Conservation (phyloP, 2,113 vertebrate species). For the Oophaga pumilio region DNA sequence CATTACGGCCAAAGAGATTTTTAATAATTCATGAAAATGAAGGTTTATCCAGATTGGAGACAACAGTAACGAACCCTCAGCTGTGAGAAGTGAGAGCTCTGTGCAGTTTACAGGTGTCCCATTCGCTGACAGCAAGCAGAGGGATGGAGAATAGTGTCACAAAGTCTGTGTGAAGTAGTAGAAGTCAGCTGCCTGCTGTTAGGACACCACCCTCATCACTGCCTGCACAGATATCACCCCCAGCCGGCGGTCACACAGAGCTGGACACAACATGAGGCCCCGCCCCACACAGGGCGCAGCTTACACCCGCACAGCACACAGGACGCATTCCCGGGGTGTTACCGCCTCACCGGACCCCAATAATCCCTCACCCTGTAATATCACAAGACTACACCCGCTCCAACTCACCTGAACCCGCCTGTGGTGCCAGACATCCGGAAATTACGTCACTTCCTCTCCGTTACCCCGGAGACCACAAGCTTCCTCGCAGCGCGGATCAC, state of each 20-base stretch:
- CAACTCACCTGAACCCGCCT: conserved; percentile 5
- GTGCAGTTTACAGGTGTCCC: too few species aligned
- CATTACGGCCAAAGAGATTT: too few species aligned
- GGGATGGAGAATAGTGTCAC: not conserved
- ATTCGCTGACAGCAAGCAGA: not conserved
- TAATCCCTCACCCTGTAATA: not conserved
- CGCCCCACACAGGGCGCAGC: not conserved
- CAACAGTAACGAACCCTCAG: not conserved
- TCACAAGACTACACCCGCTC: not conserved
- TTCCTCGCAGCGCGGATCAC: not conserved
- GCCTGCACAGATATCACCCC: too few species aligned
- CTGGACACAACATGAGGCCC: not conserved
- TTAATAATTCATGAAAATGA: not conserved
- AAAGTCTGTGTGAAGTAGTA: not conserved
- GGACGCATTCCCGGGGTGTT: not conserved
- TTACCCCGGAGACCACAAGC: conserved; percentile 14
- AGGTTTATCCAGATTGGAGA: not conserved
- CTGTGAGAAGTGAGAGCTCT: not conserved
- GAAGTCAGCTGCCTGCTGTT: not conserved
- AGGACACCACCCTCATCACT: too few species aligned
- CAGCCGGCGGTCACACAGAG: not conserved
- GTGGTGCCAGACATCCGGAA: conserved; percentile 19
- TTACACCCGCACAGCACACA: not conserved
- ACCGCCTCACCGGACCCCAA: not conserved
- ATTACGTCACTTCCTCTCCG: conserved; percentile 37